These are phyloP conservation scores for Tipula vernalis DNA, from an alignment of 2,888 invertebrate genomes.

Conservation along the genomic window DNA sequence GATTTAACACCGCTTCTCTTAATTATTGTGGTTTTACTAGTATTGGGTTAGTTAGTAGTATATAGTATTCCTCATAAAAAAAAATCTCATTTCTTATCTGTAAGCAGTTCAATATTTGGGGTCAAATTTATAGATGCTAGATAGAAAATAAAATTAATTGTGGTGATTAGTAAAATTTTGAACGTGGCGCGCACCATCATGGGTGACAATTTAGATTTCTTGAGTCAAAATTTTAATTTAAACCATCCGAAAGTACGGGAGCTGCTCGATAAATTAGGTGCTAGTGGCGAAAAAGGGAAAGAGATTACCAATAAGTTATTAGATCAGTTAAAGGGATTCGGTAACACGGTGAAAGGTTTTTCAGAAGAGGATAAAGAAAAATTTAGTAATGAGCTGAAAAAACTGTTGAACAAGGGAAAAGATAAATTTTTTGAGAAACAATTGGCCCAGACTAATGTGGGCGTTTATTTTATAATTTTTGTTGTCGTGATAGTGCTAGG, in stretches of 20 bases:
- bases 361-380: background rate
- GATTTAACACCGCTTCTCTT: background rate
- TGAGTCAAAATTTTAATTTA: background rate
- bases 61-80: too few relatives aligned
- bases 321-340: background rate
- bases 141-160: background rate
- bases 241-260: background rate
- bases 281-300: background rate
- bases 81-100: background rate
- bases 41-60: background rate
- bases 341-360: background rate
- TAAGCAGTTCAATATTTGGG: background rate
- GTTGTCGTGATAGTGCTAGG: background rate
- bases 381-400: background rate
- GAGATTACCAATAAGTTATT: background rate
- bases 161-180: background rate
- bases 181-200: background rate
- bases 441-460: background rate
- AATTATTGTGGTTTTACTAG: background rate
- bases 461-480: background rate
- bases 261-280: background rate
- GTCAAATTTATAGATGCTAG: background rate
- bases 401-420: background rate
- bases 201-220: background rate
- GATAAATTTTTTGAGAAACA: background rate